phyloP scores from a whole-genome alignment of 2,113 vertebrate genomes.

The Motacilla tschutschensis region DNA sequence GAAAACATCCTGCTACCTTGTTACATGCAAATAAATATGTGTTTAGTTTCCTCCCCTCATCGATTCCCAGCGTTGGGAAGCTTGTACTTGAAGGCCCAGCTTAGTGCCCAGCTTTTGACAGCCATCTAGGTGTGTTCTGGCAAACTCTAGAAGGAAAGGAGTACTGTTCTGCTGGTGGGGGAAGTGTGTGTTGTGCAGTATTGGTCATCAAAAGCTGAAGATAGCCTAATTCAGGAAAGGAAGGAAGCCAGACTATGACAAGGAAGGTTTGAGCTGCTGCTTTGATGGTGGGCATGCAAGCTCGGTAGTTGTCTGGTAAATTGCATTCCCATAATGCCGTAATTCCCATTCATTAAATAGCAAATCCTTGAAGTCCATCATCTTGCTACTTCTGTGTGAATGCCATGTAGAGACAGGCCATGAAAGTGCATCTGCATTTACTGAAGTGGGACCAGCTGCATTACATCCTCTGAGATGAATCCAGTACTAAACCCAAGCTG shows the following conservation, averaged over 20 bases:
- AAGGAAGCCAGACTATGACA: rapidly evolving
- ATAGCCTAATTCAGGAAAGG: background rate
- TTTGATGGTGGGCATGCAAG: background rate
- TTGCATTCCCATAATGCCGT: background rate
- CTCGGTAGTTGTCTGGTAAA: background rate
- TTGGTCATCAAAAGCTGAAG: background rate
- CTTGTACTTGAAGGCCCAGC: background rate
- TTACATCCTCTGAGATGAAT: background rate
- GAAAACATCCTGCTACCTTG: background rate
- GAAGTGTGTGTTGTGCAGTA: background rate
- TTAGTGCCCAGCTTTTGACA: background rate
- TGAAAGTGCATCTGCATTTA: background rate
- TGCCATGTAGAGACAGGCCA: background rate
- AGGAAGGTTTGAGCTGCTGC: background rate
- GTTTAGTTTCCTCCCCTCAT: background rate
- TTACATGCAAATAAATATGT: background rate
- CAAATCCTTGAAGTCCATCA: background rate
- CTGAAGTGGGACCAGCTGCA: background rate
- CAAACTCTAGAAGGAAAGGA: background rate
- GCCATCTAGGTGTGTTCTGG: background rate
- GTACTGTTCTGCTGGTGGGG: background rate
- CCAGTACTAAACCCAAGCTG: background rate
- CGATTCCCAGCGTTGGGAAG: background rate
- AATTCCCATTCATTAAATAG: background rate
- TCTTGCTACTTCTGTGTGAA: background rate